Evolutionary conservation across 53 echinoderm and acorn worm species (phyloP), one percentile per base, ranked within the genome.

Genomic region (Paracentrotus lividus): DNA sequence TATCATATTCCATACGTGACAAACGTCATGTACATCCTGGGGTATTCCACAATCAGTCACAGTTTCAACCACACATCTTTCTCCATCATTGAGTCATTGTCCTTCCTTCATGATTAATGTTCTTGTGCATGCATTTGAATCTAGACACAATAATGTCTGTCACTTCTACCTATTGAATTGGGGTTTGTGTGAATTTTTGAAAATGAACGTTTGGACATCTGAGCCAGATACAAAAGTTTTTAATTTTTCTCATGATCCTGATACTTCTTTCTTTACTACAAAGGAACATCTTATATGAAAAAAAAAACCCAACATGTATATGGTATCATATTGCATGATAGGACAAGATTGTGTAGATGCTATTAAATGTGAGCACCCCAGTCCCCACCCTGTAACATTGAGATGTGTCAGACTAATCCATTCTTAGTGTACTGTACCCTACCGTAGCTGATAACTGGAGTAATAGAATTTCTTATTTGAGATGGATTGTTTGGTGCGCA

Each of bases 1-100:
- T 61, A 61, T 61, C 61, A 61, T 14, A n/a, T 61, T 72, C 72
- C 36, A 72, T 72, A 36, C 3, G n/a, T n/a, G 3, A n/a, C 45
- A 81, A 49, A 81, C 44, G 87, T 87, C 27, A 56, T 55, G 9
- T 12, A 5, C 56, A 27, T 55, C 57, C 55, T 36, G 56, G 36
- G 87, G 87, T 8, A 55, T n/a, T n/a, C 47, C 27, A 45, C 24
- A 14, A 36, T 87, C 87, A n/a, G 10, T 34, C 34, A 14, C 54
- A 87, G 42, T 38, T 23, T 56, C 24, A 88, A 88, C 58, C 88
- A 59, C 58, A 81, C 81, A 88, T 60, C 88, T 42, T 7, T 88
- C 61, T 58, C 40, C 61, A 45, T 38, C 21, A 56, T 60, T 88
- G 88, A 60, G 88, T 88, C 88, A 58, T 55, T 57, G 57, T 57